These are phyloP conservation scores for Trissonchulus sp. DNA, from an alignment of 2,888 invertebrate genomes.

Conservation along the genomic window DNA sequence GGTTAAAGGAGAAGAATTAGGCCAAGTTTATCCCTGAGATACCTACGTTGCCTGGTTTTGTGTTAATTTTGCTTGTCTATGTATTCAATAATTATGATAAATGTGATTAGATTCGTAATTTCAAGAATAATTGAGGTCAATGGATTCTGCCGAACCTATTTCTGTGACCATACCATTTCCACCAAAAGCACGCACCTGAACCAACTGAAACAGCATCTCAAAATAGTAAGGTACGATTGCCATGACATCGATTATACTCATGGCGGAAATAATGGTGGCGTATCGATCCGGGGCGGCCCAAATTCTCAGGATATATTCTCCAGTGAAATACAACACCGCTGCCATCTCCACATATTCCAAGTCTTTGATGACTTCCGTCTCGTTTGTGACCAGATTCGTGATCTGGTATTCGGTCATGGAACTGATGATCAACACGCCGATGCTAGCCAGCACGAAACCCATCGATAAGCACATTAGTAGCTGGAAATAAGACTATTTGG, in stretches of 20 bases:
- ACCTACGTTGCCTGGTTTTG: no score
- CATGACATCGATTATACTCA: slow-evolving; percentile 23
- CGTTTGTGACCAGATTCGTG: neutral
- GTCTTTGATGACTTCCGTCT: neutral
- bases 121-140: no score
- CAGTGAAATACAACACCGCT: slow-evolving; percentile 22
- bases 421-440: slow-evolving; percentile 19
- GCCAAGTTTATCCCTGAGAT: no score
- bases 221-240: slow-evolving; percentile 23
- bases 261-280: neutral
- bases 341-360: slow-evolving; percentile 18
- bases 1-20: no score
- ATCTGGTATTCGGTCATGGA: slow-evolving; percentile 22
- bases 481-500: no score
- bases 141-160: no score
- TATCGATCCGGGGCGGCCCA: neutral
- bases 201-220: no score
- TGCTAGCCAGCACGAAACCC: slow-evolving; percentile 7
- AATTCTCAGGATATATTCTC: slow-evolving; percentile 21
- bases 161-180: no score
- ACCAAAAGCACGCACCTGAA: no score
- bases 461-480: neutral
- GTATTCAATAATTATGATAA: no score
- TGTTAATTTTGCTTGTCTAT: no score
- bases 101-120: no score